Percentiles rank a stretch among this genome's conserved stretches.
phyloP scores from a whole-genome alignment of 2,113 vertebrate genomes.

The Strigops habroptila region DNA sequence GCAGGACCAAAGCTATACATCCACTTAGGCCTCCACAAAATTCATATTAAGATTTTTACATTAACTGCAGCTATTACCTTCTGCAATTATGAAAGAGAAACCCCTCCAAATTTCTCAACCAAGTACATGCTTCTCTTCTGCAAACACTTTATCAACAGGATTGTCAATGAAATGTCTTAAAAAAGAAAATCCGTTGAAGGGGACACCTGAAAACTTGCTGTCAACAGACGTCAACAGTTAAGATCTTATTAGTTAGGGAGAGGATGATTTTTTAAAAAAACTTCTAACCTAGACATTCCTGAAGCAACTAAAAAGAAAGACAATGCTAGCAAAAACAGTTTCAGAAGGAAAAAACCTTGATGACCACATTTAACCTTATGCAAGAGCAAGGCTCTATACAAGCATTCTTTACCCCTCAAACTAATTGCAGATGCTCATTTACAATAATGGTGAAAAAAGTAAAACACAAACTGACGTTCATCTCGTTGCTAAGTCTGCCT shows the following conservation, averaged over 20 bases:
- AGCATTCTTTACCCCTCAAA: neutral
- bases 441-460: neutral
- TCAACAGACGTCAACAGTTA: neutral
- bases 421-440: neutral
- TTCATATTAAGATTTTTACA: accelerated
- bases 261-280: neutral
- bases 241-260: neutral
- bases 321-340: neutral
- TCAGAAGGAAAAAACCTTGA: neutral
- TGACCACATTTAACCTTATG: neutral
- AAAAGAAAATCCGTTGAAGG: neutral
- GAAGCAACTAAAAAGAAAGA: neutral
- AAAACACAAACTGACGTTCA: neutral
- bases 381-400: neutral
- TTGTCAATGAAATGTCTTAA: neutral
- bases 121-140: neutral
- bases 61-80: neutral
- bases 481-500: neutral
- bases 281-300: neutral
- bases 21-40: neutral
- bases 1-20: neutral
- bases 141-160: neutral
- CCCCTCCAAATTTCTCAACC: neutral
- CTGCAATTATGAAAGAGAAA: neutral
- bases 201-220: neutral